Evolutionary conservation across 2,113 vertebrate species (phyloP).

Genomic region (Dipodomys spectabilis): DNA sequence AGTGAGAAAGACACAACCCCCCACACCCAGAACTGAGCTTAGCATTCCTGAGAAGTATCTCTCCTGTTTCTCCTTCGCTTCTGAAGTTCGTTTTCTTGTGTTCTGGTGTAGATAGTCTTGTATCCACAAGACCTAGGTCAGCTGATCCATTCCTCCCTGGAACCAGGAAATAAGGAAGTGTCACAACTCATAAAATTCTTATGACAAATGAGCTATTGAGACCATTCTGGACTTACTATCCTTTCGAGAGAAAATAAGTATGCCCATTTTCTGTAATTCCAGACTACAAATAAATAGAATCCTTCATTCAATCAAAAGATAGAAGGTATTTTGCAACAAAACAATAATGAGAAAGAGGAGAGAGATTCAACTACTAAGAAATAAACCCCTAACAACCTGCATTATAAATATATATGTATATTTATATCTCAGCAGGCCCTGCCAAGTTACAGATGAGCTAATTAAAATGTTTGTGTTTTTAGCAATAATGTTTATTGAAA

Average conservation of each 20-base stretch:
- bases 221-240: background rate
- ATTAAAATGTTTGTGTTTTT: conserved; percentile 80
- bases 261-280: background rate
- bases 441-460: conserved; percentile 77
- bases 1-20: background rate
- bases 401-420: conserved; percentile 73
- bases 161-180: background rate
- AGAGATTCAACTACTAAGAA: conserved; percentile 51
- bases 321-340: conserved; percentile 39
- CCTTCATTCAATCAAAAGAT: conserved; percentile 28
- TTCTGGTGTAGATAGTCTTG: background rate
- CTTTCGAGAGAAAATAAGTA: background rate
- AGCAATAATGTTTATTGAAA: conserved; percentile 78
- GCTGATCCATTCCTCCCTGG: background rate
- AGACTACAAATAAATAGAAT: conserved; percentile 42
- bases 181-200: background rate
- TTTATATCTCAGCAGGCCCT: conserved; percentile 75
- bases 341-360: conserved; percentile 41
- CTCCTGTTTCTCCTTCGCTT: background rate
- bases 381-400: conserved; percentile 56
- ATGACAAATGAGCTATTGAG: background rate
- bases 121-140: background rate
- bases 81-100: background rate
- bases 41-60: background rate
- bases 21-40: background rate